A percentile compares a stretch with the other conserved stretches of the same genome.
phyloP scores from a whole-genome alignment of 2,113 vertebrate genomes.

The Taurulus bubalis region DNA sequence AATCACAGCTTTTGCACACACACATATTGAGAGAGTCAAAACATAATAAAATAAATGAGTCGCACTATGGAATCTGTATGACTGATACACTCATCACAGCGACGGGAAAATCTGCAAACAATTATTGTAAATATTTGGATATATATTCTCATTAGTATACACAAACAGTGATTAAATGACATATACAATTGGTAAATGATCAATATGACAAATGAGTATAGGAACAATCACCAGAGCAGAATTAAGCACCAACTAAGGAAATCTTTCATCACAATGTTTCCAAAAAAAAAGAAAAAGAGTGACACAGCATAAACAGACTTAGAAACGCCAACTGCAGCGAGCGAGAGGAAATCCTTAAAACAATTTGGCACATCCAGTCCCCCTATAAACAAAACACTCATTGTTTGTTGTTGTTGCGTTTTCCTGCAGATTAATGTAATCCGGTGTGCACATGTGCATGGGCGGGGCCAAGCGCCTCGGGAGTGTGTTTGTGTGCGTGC shows the following conservation, averaged over 20 bases:
- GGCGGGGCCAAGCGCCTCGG: conserved; percentile 37
- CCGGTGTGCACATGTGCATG: conserved; percentile 67
- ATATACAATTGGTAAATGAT: conserved; percentile 24
- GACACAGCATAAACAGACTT: conserved; percentile 61
- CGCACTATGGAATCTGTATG: conserved; percentile 4
- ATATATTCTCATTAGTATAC: conserved; percentile 28
- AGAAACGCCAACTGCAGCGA: conserved; percentile 50
- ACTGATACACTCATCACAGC: conserved; percentile 30
- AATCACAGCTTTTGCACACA: conserved; percentile 19
- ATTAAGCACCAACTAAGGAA: conserved; percentile 41
- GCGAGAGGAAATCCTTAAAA: conserved; percentile 80
- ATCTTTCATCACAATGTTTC: conserved; percentile 57
- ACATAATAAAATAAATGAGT: conserved; percentile 16
- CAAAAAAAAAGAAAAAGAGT: conserved; percentile 42
- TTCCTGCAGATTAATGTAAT: conserved; percentile 79
- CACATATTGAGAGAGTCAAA: conserved; percentile 12
- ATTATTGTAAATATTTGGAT: conserved; percentile 43
- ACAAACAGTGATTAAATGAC: conserved; percentile 31
- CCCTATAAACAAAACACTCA: conserved; percentile 77
- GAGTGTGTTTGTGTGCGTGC: conserved; percentile 53
- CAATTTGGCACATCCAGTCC: conserved; percentile 79
- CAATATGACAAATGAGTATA: conserved; percentile 33
- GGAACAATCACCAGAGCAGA: conserved; percentile 9
- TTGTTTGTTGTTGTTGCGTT: conserved; percentile 85
- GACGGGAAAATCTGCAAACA: conserved; percentile 33